phyloP scores from a whole-genome alignment of 2,888 invertebrate genomes.

The Neoitamus cyanurus region DNA sequence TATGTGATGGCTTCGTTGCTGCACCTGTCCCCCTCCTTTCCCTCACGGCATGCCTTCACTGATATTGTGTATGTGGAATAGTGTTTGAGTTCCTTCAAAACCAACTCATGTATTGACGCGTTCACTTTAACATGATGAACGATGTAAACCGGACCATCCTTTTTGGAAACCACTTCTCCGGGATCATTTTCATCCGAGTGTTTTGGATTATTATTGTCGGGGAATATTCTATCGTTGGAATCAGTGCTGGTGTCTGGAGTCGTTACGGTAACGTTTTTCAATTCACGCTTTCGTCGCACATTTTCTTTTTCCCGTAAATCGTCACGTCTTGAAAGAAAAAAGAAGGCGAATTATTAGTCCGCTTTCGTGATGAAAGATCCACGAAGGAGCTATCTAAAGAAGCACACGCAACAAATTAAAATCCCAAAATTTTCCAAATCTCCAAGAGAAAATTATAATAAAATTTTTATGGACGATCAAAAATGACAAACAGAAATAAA shows the following conservation, averaged over 20 bases:
- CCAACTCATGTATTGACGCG: constrained; percentile 66
- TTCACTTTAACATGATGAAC: constrained; percentile 56
- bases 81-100: constrained; percentile 76
- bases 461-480: no score
- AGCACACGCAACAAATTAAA: no score
- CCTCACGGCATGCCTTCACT: constrained; percentile 82
- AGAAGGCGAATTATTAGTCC: neutral
- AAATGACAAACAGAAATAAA: no score
- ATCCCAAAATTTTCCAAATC: no score
- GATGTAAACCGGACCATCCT: constrained; percentile 53
- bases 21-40: constrained; percentile 64
- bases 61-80: constrained; percentile 81
- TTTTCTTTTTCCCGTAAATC: neutral
- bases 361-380: no score
- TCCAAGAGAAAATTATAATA: no score
- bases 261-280: neutral
- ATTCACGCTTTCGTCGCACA: constrained; percentile 30
- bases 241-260: neutral
- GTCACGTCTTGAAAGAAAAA: constrained; percentile 37
- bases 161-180: constrained; percentile 11
- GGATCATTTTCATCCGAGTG: neutral
- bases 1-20: constrained; percentile 67
- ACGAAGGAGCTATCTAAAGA: no score
- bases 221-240: neutral
- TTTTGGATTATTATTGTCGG: neutral